These are phyloP conservation scores for Himalopsyche kuldschensis DNA, from an alignment of 2,888 invertebrate species.

Conservation along the genomic window DNA sequence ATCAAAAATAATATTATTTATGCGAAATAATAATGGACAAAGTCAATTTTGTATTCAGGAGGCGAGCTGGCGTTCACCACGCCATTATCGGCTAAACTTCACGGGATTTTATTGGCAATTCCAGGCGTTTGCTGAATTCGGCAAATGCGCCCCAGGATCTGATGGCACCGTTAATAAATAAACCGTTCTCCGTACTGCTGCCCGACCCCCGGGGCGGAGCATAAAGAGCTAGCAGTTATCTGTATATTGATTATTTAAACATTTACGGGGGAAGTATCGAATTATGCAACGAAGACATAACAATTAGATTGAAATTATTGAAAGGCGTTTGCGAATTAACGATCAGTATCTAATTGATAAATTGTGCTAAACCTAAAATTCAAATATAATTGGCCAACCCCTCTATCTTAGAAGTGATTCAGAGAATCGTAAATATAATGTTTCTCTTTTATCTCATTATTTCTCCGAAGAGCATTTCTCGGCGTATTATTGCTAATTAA, in stretches of 20 bases:
- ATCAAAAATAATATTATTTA: background rate
- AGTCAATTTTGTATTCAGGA: background rate
- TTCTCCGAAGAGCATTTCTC: too few relatives aligned
- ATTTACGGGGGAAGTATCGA: background rate
- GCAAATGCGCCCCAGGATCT: background rate
- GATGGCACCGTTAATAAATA: background rate
- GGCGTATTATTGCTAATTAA: too few relatives aligned
- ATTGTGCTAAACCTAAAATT: too few relatives aligned
- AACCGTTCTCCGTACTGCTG: background rate
- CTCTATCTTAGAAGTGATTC: too few relatives aligned
- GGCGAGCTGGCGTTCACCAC: background rate
- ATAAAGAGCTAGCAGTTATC: background rate
- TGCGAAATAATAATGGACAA: background rate
- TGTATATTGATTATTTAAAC: background rate
- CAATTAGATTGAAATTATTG: background rate
- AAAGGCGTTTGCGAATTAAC: background rate
- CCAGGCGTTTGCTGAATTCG: background rate
- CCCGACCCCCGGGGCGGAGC: background rate
- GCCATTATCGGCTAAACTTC: background rate
- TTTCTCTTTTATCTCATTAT: too few relatives aligned
- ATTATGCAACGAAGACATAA: background rate
- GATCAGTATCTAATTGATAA: too few relatives aligned
- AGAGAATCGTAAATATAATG: too few relatives aligned
- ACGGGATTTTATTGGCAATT: background rate
- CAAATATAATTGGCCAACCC: too few relatives aligned